These are phyloP conservation scores for Cyrtorhinus lividipennis DNA, from an alignment of 1,140 invertebrate species.

Conservation along the genomic window DNA sequence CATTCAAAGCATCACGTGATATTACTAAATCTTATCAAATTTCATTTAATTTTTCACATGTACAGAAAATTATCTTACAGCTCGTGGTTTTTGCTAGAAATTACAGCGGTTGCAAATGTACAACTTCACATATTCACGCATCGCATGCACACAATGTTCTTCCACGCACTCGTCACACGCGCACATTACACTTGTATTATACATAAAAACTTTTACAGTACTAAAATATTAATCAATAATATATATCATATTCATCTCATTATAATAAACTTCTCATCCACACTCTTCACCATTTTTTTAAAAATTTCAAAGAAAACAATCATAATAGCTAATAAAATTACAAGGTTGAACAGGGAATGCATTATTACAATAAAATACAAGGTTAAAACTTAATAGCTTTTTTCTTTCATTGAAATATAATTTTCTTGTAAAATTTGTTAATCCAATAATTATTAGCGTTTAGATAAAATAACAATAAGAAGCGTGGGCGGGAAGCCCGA, in stretches of 20 bases:
- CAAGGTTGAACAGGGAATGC: slow-evolving; percentile 18
- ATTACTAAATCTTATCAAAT: slow-evolving; percentile 10
- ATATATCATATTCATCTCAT: slow-evolving; percentile 12
- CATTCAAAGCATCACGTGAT: slow-evolving; percentile 19
- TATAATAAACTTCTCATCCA: slow-evolving; percentile 15
- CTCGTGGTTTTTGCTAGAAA: not conserved
- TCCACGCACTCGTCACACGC: too few relatives aligned
- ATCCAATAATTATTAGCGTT: slow-evolving; percentile 13
- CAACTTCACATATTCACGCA: slow-evolving; percentile 7
- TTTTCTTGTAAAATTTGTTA: slow-evolving; percentile 10
- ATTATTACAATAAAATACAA: slow-evolving; percentile 20
- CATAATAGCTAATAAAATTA: slow-evolving; percentile 14
- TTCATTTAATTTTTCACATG: slow-evolving; percentile 1
- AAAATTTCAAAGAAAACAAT: slow-evolving; percentile 10
- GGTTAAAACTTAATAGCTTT: slow-evolving; percentile 15
- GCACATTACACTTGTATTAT: slow-evolving; percentile 16
- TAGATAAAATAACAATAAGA: slow-evolving; percentile 19
- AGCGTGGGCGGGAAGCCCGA: slow-evolving; percentile 1
- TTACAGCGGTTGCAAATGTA: slow-evolving; percentile 15
- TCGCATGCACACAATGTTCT: slow-evolving; percentile 13
- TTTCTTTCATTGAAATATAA: slow-evolving; percentile 1
- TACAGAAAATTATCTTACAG: slow-evolving; percentile 13
- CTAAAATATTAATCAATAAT: slow-evolving; percentile 20
- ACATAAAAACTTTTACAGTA: slow-evolving; percentile 19
- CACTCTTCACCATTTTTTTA: slow-evolving; percentile 8